A percentile compares a stretch with the other conserved stretches of the same genome.
Conservation (phyloP, 2,888 invertebrate genomes). For the Schrankia costaestrigalis region DNA sequence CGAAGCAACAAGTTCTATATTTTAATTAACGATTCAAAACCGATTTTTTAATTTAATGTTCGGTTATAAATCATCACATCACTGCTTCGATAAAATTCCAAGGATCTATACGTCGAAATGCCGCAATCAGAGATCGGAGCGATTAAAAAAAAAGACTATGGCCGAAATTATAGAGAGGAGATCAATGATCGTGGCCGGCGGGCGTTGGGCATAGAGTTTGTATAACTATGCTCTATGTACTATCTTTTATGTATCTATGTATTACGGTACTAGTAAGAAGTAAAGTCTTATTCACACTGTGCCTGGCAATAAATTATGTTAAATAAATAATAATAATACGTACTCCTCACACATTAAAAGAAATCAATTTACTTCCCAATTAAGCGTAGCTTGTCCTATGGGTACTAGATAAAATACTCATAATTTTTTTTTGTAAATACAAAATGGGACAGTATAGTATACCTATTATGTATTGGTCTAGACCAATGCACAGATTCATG, state of each 20-base stretch:
- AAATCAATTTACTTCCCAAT: too few relatives aligned
- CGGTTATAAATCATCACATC: slow-evolving; percentile 49
- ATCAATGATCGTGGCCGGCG: slow-evolving; percentile 47
- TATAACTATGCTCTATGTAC: slow-evolving; percentile 25
- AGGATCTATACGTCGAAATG: slow-evolving; percentile 43
- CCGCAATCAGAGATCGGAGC: slow-evolving; percentile 51
- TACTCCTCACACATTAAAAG: too few relatives aligned
- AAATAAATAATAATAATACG: too few relatives aligned
- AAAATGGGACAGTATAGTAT: too few relatives aligned
- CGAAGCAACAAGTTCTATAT: slow-evolving; percentile 18
- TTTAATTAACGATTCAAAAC: slow-evolving; percentile 37
- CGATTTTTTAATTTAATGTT: slow-evolving; percentile 39
- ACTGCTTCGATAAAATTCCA: slow-evolving; percentile 40
- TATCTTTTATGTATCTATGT: slow-evolving; percentile 9
- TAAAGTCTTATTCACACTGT: too few relatives aligned
- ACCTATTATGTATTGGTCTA: too few relatives aligned
- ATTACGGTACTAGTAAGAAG: too few relatives aligned
- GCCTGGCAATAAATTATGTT: too few relatives aligned
- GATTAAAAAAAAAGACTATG: slow-evolving; percentile 52
- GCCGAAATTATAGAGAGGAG: slow-evolving; percentile 46
- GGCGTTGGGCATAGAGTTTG: slow-evolving; percentile 32
- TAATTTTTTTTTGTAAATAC: too few relatives aligned
- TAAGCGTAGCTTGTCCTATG: too few relatives aligned
- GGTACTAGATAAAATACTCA: too few relatives aligned
- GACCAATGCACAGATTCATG: too few relatives aligned